These are phyloP conservation scores for Paracanthobrama guichenoti DNA, from an alignment of 2,113 vertebrate species.

Conservation along the genomic window DNA sequence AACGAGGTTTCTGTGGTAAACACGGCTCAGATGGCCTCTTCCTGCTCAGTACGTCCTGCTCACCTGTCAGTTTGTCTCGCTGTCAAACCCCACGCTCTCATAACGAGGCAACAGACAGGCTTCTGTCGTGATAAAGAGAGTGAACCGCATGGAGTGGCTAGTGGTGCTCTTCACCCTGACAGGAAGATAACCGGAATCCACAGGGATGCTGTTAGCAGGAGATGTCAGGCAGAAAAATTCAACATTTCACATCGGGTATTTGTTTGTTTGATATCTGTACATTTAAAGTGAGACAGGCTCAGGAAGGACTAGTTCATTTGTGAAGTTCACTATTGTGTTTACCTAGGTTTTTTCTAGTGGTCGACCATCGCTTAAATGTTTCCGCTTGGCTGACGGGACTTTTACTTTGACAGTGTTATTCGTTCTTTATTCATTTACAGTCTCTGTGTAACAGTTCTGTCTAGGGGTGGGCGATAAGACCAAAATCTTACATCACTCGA, in stretches of 20 bases:
- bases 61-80: slow-evolving; percentile 47
- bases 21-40: slow-evolving; percentile 40
- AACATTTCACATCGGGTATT: slow-evolving; percentile 15
- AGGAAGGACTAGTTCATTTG: not conserved
- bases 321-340: not conserved
- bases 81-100: slow-evolving; percentile 29
- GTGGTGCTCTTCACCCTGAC: slow-evolving; percentile 41
- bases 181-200: slow-evolving; percentile 48
- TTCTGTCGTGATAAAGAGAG: slow-evolving; percentile 36
- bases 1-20: slow-evolving; percentile 43
- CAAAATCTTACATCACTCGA: no score
- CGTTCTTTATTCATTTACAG: no score
- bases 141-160: slow-evolving; percentile 29
- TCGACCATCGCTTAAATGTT: no score
- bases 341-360: not conserved
- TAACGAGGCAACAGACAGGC: not conserved
- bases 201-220: slow-evolving; percentile 29
- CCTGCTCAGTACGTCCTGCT: slow-evolving; percentile 33
- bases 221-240: slow-evolving; percentile 36
- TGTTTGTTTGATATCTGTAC: slow-evolving; percentile 23
- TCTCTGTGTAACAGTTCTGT: no score
- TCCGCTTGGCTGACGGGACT: no score
- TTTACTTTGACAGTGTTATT: no score
- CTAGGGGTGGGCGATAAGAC: no score
- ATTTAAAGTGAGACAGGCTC: slow-evolving; percentile 29